Evolutionary conservation across 2,797 vertebrate species (phyloP).

Genomic region (Microhierax caerulescens): DNA sequence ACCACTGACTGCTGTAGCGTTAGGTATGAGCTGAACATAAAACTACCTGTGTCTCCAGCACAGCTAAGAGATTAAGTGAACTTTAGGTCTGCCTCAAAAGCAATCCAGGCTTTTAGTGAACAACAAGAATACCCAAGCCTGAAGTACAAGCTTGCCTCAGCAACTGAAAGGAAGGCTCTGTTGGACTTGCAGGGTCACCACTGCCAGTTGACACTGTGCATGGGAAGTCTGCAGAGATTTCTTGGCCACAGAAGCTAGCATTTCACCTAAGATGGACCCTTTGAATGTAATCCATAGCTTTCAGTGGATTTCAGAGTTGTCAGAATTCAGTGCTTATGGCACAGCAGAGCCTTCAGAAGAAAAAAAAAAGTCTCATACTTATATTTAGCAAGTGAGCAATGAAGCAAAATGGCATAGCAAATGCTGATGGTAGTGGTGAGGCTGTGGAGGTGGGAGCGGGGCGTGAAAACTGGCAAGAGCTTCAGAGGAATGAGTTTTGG

Average conservation of each 20-base stretch:
- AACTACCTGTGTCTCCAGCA: neutral
- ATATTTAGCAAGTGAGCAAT: conserved; percentile 61
- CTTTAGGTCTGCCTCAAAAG: neutral
- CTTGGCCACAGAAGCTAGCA: neutral
- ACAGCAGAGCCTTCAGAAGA: conserved; percentile 4
- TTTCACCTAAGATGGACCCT: neutral
- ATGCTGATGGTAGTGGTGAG: conserved; percentile 27
- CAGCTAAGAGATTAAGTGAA: neutral
- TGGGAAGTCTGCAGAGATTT: neutral
- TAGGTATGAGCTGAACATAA: neutral
- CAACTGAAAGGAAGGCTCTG: neutral
- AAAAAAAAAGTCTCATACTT: conserved; percentile 11
- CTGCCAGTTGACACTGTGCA: neutral
- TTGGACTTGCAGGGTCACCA: neutral
- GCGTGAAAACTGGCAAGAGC: conserved; percentile 44
- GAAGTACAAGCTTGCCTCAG: neutral
- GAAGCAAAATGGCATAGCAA: conserved; percentile 51
- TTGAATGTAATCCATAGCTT: neutral
- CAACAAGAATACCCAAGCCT: neutral
- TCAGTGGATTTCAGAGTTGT: neutral
- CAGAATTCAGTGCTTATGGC: neutral
- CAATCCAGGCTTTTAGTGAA: neutral
- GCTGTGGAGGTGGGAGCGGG: conserved; percentile 31
- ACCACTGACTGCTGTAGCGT: neutral
- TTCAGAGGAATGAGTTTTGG: neutral